Evolutionary conservation across 2,113 vertebrate species (phyloP), one percentile per base, ranked within the genome.

Genomic region (Caloenas nicobarica): DNA sequence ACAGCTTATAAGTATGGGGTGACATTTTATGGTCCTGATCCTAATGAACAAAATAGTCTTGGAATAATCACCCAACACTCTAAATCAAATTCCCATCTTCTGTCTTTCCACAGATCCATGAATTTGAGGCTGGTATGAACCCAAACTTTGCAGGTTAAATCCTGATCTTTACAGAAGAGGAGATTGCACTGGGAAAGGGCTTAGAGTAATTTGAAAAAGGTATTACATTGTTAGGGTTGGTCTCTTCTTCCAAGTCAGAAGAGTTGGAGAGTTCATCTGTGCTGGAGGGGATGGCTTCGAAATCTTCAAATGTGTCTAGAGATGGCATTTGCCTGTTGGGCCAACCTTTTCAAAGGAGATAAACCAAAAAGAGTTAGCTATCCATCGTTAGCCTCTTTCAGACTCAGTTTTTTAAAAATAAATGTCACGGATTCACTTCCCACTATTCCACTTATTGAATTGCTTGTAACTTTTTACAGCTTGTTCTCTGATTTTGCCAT

Each of bases 231-330:
- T 98, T 98, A 70, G 97, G 96, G 54, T 97, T 98, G 95, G 79
- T 94, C 64, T 99, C 99, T 80, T 99, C 99, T 34, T 99, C 98
- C 95, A 97, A 70, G 36, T 98, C 98, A 46, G 99, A 99, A 36
- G 99, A 99, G 97, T 99, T 99, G 72, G 99, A 99, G 76, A 99
- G 98, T 68, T 99, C 99, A 83, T 99, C 99, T 33, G 97, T 98
- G 66, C 98, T 99, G 85, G 99, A 99, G 48, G 98, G 98, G 85
- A 99, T 99, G n/a, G 98, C 98, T 97, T 99, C 99, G 3, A 99
- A 98, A 92, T 98, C 98, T 72, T 99, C 99, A 62, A 81, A 96
- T 2, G 98, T 98, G 92, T 99, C 99, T 94, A 98, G 96, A 34
- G 99, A 99, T 12, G 98, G 97, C 46, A 98, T 97, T 46, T 98